Evolutionary conservation across 2,888 invertebrate species (phyloP), one percentile per base, ranked within the genome.

Genomic region (Oxyteleia sp.): DNA sequence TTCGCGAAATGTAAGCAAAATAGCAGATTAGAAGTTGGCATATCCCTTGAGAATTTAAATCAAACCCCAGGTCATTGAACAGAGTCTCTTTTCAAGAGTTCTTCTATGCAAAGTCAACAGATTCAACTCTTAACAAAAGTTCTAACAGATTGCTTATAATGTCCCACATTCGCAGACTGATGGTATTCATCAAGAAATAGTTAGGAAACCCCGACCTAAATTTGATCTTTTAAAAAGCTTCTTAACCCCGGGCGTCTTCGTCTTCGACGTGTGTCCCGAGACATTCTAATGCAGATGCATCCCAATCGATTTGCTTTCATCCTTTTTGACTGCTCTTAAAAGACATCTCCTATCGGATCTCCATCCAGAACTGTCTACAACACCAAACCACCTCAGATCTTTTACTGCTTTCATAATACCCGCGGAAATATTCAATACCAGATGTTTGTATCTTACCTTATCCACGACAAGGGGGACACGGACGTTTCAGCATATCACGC

Each of bases 361-460:
- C 18, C 68, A 66, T 74, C 68, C 61, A 16, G 43, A 66, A 59
- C 64, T 66, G 71, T 69, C 69, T 20, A 26, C n/a, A 41, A 71
- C 23, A 23, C 38, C 23, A 26, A 59, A 51, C 43, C 20, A 61
- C 43, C 49, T 71, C 35, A 11, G 11, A 13, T 32, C 35, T 29
- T 64, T 26, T 55, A 47, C 63, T 47, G 63, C 69, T 79, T 69
- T 57, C n/a, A 71, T 79, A 64, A 63, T 55, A 79, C 49, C 66
- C 32, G 59, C 57, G 66, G 66, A 80, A 80, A 80, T 45, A 53
- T 66, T 72, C 72, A 61, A 66, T 66, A 61, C 51, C 72, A 66
- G 47, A 47, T 57, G 79, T 68, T 72, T 68, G 47, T 15, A 64
- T 57, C 72, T 57, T 23, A 15, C 0, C 7, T 49, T 64, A 79